A percentile compares a stretch with the other conserved stretches of the same genome.
These are phyloP conservation scores for Henricia sp. DNA, from an alignment of 53 echinoderm and acorn worm species.

Conservation along the genomic window DNA sequence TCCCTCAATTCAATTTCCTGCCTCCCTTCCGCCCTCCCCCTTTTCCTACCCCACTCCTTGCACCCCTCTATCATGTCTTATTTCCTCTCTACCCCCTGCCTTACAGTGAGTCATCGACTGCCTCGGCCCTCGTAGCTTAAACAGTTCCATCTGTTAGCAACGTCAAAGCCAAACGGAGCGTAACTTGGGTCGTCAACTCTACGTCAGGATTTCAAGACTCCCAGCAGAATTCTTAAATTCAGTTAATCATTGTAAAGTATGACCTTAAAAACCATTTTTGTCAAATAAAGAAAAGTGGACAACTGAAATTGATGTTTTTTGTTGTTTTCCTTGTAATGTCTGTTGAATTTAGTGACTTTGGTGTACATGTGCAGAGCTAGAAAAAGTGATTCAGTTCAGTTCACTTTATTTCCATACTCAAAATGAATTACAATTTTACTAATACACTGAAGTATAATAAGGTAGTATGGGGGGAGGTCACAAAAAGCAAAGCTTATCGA, in stretches of 20 bases:
- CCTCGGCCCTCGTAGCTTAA: slow-evolving; percentile 93
- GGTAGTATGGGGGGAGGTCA: too few species aligned
- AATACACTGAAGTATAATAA: too few species aligned
- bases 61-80: background rate
- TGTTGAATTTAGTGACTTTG: background rate
- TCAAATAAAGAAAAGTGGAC: background rate
- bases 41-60: slow-evolving; percentile 2
- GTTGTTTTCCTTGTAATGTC: background rate
- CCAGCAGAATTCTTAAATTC: background rate
- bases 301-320: background rate
- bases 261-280: background rate
- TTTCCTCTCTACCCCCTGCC: background rate
- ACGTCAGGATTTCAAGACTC: background rate
- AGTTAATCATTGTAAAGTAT: background rate
- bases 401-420: too few species aligned
- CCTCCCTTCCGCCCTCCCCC: background rate
- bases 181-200: background rate
- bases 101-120: slow-evolving; percentile 94
- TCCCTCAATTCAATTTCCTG: slow-evolving; percentile 34
- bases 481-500: too few species aligned
- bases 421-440: too few species aligned
- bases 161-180: background rate
- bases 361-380: background rate
- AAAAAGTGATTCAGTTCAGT: too few species aligned
- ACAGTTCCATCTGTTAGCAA: background rate